Evolutionary conservation across 2,888 invertebrate species (phyloP), one percentile per base, ranked within the genome.

Genomic region (Cerceris rybyensis): DNA sequence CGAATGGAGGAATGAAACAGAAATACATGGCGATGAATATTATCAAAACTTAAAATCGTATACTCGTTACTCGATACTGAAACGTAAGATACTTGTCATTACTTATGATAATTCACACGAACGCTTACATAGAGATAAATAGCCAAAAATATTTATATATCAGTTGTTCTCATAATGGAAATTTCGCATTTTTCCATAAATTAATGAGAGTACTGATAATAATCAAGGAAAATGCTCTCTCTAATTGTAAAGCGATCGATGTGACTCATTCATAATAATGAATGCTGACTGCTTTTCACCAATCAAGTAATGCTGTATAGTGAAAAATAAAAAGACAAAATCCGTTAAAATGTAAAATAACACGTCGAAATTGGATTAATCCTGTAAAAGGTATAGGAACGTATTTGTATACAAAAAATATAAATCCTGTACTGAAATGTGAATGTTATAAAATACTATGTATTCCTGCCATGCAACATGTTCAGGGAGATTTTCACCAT

Each of bases 381-480:
- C 14, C 9, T 41, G 8, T 71, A 58, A 65, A 65, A 49, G 14
- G 11, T 52, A 28, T 46, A 57, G 41, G 55, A 57, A 70, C 14
- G 17, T 55, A 43, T 68, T 42, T 9, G 46, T n/a, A 16, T 52
- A 57, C 39, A 66, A 72, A 68, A 66, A 17, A 63, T 54, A 43
- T 1, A 75, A 59, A 66, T 60, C 14, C 43, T 39, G 39, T 67
- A 66, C n/a, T 39, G 70, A 77, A 73, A 43, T 57, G 14, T 65
- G 43, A 78, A 70, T 76, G 50, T 70, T 81, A 73, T 16, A 65
- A 82, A 80, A 73, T 54, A 63, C 60, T 79, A 70, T 78, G 49
- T 81, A 84, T 82, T 84, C 75, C 67, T 69, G 59, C 42, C 69
- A 80, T 60, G 64, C 65, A 79, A 67, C 72, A 75, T 52, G 39